These are phyloP conservation scores for Yponomeuta plumbellus DNA, from an alignment of 2,888 invertebrate genomes.

Conservation along the genomic window DNA sequence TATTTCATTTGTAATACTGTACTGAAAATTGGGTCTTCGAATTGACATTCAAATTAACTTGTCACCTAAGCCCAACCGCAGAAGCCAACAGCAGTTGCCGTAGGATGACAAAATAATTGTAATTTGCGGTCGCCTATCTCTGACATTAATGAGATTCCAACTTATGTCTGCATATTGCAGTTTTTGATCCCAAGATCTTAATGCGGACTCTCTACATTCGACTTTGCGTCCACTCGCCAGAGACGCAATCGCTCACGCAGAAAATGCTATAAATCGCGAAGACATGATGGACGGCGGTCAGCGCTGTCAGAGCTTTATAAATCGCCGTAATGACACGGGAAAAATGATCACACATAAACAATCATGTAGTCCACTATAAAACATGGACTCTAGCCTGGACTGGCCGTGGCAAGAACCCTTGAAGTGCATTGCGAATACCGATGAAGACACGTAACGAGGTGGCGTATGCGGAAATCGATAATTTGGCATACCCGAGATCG, in stretches of 20 bases:
- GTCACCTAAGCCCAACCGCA: too few species aligned
- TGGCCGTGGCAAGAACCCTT: background rate
- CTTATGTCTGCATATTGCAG: too few species aligned
- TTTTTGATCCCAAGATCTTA: background rate
- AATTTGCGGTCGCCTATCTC: too few species aligned
- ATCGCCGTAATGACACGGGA: conserved; percentile 14
- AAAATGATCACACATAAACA: conserved; percentile 12
- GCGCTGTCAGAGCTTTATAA: conserved; percentile 8
- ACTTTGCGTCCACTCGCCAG: background rate
- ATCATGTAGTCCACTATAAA: background rate
- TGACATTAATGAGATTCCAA: too few species aligned
- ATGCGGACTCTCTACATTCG: background rate
- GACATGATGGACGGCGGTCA: conserved; percentile 12
- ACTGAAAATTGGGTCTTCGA: too few species aligned
- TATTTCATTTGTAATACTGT: too few species aligned
- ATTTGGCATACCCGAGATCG: background rate
- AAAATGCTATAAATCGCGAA: conserved; percentile 20
- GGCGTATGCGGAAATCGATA: background rate
- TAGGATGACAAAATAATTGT: too few species aligned
- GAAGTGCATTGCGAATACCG: background rate
- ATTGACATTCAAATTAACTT: too few species aligned
- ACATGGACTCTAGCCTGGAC: background rate
- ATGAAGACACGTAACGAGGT: background rate
- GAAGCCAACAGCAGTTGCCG: too few species aligned
- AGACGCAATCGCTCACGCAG: conserved; percentile 15